Conservation (phyloP, 2,113 vertebrate species). For the Phyllopteryx taeniolatus region DNA sequence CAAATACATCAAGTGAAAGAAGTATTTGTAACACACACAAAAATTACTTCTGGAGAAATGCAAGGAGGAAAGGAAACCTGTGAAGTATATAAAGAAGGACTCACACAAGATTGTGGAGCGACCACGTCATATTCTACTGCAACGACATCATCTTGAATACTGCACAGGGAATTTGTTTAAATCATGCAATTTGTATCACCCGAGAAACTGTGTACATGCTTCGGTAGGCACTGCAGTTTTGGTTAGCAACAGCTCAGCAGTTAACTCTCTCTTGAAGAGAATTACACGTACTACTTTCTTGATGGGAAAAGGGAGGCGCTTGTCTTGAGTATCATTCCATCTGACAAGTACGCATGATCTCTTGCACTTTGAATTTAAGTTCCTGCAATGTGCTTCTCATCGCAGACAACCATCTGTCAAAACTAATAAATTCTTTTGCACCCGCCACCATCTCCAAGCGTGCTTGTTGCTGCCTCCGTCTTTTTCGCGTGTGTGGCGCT, state of each 20-base stretch:
- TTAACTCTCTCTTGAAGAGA: neutral
- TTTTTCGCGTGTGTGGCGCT: neutral
- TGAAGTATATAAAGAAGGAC: too few relatives aligned
- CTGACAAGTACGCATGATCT: slow-evolving; percentile 4
- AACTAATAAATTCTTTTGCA: slow-evolving; percentile 5
- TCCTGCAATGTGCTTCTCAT: neutral
- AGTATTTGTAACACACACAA: neutral
- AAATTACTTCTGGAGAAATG: too few relatives aligned
- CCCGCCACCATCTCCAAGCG: neutral
- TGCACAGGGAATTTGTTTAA: neutral
- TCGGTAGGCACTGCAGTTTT: neutral
- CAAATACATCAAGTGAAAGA: too few relatives aligned
- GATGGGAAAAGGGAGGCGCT: neutral
- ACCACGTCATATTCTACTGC: too few relatives aligned
- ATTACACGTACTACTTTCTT: neutral
- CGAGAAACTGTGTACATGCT: neutral
- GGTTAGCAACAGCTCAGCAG: neutral
- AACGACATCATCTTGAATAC: too few relatives aligned
- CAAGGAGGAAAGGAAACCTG: too few relatives aligned
- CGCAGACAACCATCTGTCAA: slow-evolving; percentile 11
- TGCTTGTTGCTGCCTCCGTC: neutral
- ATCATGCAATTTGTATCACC: neutral
- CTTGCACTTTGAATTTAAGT: slow-evolving; percentile 1
- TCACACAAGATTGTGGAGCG: too few relatives aligned
- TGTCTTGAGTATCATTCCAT: neutral